Evolutionary conservation across 2,888 invertebrate genomes (phyloP).

Genomic region (Ptychoptera albimana): DNA sequence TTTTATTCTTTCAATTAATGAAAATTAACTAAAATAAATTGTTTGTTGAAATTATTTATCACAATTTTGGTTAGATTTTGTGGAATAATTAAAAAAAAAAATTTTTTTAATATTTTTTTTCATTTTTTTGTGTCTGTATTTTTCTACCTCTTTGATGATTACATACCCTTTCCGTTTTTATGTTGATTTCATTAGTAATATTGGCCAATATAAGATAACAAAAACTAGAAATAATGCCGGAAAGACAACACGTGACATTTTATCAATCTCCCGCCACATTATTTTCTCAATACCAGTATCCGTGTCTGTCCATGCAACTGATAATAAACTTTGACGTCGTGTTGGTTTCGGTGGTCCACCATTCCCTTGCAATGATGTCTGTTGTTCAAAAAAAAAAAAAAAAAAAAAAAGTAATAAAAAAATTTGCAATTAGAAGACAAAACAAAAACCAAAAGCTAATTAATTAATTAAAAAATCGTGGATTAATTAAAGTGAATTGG

Average conservation of each 20-base stretch:
- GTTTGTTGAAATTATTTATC: too few relatives aligned
- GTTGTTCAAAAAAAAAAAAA: background rate
- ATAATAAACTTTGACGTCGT: conserved; percentile 28
- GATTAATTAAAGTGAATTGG: too few relatives aligned
- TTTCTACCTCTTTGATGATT: too few relatives aligned
- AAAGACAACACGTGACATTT: conserved; percentile 57
- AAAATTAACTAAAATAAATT: too few relatives aligned
- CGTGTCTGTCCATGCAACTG: conserved; percentile 47
- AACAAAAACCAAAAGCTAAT: too few relatives aligned
- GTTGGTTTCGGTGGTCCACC: conserved; percentile 29
- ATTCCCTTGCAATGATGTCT: conserved; percentile 30
- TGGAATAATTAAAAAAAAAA: too few relatives aligned
- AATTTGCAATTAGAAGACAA: too few relatives aligned
- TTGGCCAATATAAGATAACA: conserved; percentile 63
- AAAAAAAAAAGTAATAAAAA: background rate
- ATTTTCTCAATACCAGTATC: conserved; percentile 54
- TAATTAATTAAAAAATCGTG: background rate
- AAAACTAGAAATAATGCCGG: conserved; percentile 65
- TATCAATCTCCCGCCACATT: conserved; percentile 66
- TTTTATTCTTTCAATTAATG: too few relatives aligned
- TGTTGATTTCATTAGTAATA: conserved; percentile 49
- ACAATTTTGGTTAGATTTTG: too few relatives aligned
- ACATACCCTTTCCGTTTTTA: too few relatives aligned
- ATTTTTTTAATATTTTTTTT: too few relatives aligned
- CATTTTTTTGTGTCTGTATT: background rate